Percentiles rank a stretch among this genome's conserved stretches.
phyloP scores from a whole-genome alignment of 2,888 invertebrate species.

The Himalopsyche japonica region DNA sequence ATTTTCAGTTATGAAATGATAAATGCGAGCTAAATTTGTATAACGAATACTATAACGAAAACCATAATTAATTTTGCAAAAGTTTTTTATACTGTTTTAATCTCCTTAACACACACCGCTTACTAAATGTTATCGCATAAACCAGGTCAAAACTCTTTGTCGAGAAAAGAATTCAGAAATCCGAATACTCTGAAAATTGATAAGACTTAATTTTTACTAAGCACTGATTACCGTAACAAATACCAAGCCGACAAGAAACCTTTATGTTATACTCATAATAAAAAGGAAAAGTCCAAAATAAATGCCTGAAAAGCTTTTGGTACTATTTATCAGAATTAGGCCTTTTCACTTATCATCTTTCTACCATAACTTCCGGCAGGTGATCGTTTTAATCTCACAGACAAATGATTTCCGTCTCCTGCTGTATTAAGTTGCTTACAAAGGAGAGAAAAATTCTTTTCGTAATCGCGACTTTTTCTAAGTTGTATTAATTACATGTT shows the following conservation, averaged over 20 bases:
- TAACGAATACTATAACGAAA: too few relatives aligned
- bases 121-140: background rate
- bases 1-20: too few relatives aligned
- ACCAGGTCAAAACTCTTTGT: background rate
- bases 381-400: conserved; percentile 9
- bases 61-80: too few relatives aligned
- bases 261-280: conserved; percentile 2
- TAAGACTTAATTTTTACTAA: conserved; percentile 14
- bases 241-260: conserved; percentile 4
- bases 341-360: conserved; percentile 22
- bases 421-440: background rate
- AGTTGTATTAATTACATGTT: too few relatives aligned
- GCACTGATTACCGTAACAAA: background rate
- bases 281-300: conserved; percentile 6
- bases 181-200: background rate
- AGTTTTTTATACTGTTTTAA: background rate
- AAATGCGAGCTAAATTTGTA: too few relatives aligned
- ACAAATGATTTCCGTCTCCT: conserved; percentile 10
- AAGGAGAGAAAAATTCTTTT: background rate
- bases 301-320: conserved; percentile 1
- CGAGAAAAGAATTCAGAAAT: conserved; percentile 1
- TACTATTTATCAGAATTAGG: conserved; percentile 29
- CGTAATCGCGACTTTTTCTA: too few relatives aligned
- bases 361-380: conserved; percentile 8
- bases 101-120: background rate